These are phyloP conservation scores for Oncorhynchus tshawytscha DNA, from an alignment of 2,113 vertebrate species.

Conservation along the genomic window DNA sequence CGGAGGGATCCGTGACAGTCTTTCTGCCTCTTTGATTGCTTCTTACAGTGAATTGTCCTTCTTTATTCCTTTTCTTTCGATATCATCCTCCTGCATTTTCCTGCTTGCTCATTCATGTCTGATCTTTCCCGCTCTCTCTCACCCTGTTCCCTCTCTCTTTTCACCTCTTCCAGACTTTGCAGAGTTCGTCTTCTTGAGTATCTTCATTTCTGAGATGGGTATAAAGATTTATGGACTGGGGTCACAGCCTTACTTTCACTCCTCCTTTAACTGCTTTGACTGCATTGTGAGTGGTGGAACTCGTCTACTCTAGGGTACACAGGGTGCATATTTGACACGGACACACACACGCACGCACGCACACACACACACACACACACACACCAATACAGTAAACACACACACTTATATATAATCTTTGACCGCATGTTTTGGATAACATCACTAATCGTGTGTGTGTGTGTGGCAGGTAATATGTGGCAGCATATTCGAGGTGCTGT, in stretches of 20 bases:
- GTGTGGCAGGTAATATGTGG: slow-evolving; percentile 87
- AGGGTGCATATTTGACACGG: no score
- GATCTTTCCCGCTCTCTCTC: neutral
- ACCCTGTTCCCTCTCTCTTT: neutral
- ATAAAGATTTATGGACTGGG: slow-evolving; percentile 95
- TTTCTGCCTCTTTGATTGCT: neutral
- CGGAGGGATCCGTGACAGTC: no score
- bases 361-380: neutral
- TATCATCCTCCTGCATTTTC: neutral
- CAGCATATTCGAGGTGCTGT: slow-evolving; percentile 96
- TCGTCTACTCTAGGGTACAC: no score
- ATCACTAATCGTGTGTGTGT: slow-evolving; percentile 1
- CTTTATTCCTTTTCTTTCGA: neutral
- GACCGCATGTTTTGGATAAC: neutral
- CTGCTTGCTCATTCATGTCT: neutral
- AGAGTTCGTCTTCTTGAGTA: slow-evolving; percentile 94
- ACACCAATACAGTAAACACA: neutral
- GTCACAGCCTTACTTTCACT: slow-evolving; percentile 90
- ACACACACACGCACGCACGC: neutral
- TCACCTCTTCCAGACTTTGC: slow-evolving; percentile 79
- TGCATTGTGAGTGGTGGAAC: slow-evolving; percentile 86
- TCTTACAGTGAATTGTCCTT: no score
- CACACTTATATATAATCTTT: neutral
- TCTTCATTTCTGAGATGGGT: slow-evolving; percentile 95
- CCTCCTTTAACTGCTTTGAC: slow-evolving; percentile 96